These are phyloP conservation scores for Microctenopoma steveboyesi DNA, from an alignment of 2,797 vertebrate genomes.

Conservation along the genomic window DNA sequence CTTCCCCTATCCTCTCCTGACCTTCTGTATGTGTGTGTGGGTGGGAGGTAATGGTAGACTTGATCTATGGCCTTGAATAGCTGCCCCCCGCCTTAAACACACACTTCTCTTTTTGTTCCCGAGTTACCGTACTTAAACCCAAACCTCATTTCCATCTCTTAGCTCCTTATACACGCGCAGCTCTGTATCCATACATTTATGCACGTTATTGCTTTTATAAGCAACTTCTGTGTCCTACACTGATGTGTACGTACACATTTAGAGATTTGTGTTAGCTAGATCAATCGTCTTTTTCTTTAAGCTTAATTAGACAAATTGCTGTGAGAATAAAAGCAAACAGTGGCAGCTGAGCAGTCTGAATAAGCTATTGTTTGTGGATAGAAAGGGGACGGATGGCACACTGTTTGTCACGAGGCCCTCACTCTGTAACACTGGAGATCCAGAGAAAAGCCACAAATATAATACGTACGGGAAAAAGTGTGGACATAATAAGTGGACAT, in stretches of 20 bases:
- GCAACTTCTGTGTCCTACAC: constrained; percentile 1
- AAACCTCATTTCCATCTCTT: not conserved
- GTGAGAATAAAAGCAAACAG: constrained; percentile 50
- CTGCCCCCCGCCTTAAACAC: no score
- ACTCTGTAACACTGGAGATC: constrained; percentile 7
- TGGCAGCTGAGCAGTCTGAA: constrained; percentile 61
- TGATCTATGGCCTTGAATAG: constrained; percentile 46
- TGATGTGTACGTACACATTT: constrained; percentile 1
- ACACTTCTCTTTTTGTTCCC: no score
- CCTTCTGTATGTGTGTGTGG: constrained; percentile 31
- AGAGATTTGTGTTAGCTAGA: constrained; percentile 12
- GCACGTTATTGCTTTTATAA: not conserved
- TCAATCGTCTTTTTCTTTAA: constrained; percentile 20
- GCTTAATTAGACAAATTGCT: constrained; percentile 56
- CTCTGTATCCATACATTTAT: not conserved
- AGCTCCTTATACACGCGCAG: not conserved
- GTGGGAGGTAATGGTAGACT: constrained; percentile 12
- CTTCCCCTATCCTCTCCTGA: constrained; percentile 23
- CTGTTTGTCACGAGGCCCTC: constrained; percentile 11
- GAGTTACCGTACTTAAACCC: not conserved
- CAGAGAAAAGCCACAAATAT: constrained; percentile 8
- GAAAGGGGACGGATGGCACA: constrained; percentile 20
- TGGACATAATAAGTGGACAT: not conserved
- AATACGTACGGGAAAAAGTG: constrained; percentile 1
- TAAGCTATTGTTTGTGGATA: constrained; percentile 50